phyloP scores from a whole-genome alignment of 1,140 invertebrate species.

The Drosophila ohnishii region DNA sequence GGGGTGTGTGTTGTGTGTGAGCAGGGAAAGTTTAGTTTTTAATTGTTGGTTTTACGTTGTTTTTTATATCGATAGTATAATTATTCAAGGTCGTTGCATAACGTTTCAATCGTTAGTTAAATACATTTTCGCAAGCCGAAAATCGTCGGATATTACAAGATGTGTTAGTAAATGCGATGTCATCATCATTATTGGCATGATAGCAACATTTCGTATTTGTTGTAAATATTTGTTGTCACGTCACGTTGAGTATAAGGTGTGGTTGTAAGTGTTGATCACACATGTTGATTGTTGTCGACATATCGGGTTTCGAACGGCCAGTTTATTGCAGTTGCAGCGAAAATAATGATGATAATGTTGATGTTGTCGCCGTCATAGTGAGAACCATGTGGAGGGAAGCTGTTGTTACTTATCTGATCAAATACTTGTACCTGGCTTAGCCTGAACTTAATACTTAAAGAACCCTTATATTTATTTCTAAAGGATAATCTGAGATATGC shows the following conservation, averaged over 20 bases:
- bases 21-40: conserved; percentile 11
- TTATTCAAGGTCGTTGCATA: conserved; percentile 6
- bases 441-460: conserved; percentile 72
- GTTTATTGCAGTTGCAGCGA: conserved; percentile 25
- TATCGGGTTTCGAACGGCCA: conserved; percentile 19
- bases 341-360: background rate
- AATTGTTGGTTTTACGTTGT: conserved; percentile 39
- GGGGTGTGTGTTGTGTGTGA: conserved; percentile 16
- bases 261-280: conserved; percentile 43
- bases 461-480: conserved; percentile 59
- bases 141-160: conserved; percentile 83
- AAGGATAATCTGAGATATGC: conserved; percentile 63
- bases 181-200: conserved; percentile 82
- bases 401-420: conserved; percentile 73
- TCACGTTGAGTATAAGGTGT: conserved; percentile 21
- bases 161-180: conserved; percentile 82
- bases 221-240: conserved; percentile 49
- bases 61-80: conserved; percentile 12
- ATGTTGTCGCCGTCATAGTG: conserved; percentile 20
- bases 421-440: conserved; percentile 68
- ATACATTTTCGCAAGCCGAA: conserved; percentile 82
- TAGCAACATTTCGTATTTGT: conserved; percentile 47
- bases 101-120: conserved; percentile 76
- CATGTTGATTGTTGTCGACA: conserved; percentile 43
- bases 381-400: conserved; percentile 76